These are phyloP conservation scores for Capreolus pygargus DNA, from an alignment of 2,113 vertebrate species.

Conservation along the genomic window DNA sequence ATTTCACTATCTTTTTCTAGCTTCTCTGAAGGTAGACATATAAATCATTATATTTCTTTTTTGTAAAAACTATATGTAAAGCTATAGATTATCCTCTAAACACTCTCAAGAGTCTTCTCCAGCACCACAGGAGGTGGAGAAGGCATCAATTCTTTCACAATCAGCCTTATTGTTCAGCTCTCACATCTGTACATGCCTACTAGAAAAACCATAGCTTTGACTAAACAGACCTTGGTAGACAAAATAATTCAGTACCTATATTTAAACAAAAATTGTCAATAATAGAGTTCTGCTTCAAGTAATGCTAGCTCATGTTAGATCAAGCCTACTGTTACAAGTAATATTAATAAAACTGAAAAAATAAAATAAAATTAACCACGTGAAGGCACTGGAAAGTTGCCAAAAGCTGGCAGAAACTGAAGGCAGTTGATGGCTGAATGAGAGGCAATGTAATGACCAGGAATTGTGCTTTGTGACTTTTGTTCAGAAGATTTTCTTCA, in stretches of 20 bases:
- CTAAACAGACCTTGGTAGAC: background rate
- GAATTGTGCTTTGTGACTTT: background rate
- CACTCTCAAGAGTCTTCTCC: background rate
- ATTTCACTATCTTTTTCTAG: background rate
- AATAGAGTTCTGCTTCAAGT: background rate
- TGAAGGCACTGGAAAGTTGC: background rate
- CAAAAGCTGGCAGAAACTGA: background rate
- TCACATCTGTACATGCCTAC: background rate
- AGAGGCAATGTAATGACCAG: background rate
- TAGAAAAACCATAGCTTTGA: background rate
- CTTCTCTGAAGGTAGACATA: background rate
- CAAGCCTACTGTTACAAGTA: background rate
- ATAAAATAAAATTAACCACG: background rate
- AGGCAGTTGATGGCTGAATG: background rate
- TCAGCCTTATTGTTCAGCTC: background rate
- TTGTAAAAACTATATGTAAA: background rate
- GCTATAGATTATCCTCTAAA: background rate
- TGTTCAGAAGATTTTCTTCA: background rate
- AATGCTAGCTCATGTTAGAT: background rate
- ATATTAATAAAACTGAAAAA: background rate
- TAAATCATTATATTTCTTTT: background rate
- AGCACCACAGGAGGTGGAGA: too few species aligned
- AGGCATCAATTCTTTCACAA: background rate
- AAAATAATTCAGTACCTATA: background rate
- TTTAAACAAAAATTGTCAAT: background rate